Conservation (phyloP, 2,888 invertebrate genomes). For the Drosophila fungiperda region DNA sequence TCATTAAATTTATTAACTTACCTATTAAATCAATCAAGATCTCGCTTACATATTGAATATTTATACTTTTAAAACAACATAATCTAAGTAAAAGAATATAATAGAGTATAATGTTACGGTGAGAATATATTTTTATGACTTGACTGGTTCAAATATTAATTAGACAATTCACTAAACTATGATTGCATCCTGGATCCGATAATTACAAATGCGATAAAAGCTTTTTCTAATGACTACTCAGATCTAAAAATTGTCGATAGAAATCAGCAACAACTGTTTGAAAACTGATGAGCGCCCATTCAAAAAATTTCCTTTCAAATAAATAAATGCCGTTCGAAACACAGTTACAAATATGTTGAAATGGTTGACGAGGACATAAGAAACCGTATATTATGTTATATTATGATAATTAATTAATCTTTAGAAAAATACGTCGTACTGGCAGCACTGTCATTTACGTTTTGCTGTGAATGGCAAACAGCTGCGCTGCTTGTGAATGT, state of each 20-base stretch:
- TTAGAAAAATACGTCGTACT: neutral
- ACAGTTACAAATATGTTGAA: neutral
- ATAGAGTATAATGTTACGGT: too few species aligned
- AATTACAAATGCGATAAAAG: neutral
- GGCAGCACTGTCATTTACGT: neutral
- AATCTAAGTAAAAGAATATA: too few species aligned
- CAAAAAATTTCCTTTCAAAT: neutral
- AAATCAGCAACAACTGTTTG: constrained; percentile 15
- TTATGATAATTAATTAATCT: neutral
- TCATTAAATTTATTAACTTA: too few species aligned
- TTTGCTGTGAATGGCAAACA: constrained; percentile 38
- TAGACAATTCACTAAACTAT: too few species aligned
- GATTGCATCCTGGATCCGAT: too few species aligned
- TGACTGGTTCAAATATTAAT: too few species aligned
- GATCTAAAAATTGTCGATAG: constrained; percentile 6
- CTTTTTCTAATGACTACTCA: neutral
- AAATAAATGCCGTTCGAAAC: neutral
- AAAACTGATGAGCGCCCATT: neutral
- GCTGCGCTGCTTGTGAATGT: constrained; percentile 46
- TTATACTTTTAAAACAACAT: too few species aligned
- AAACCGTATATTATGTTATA: too few species aligned
- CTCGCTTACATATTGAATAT: too few species aligned
- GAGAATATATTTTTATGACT: too few species aligned
- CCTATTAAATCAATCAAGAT: too few species aligned
- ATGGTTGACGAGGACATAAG: neutral